Percentiles rank a stretch among this genome's conserved stretches.
Conservation (phyloP, 2,113 vertebrate genomes). For the Oriolus oriolus region DNA sequence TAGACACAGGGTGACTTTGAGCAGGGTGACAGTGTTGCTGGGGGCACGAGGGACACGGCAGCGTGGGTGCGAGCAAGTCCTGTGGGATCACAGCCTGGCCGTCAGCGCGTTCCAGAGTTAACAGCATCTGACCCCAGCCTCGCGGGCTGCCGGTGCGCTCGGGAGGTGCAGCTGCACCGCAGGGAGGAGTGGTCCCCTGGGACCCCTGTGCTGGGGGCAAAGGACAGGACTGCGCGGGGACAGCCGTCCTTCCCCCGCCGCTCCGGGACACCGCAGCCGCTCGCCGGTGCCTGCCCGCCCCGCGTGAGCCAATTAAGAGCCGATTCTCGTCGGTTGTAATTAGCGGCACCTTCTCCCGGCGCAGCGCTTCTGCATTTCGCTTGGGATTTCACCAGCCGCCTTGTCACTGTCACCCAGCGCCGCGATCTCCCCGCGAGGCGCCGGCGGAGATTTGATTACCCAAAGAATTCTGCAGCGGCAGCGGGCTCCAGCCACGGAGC, state of each 20-base stretch:
- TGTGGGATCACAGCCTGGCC: accelerated
- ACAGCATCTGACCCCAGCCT: accelerated
- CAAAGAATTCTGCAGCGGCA: not conserved
- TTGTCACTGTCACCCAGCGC: conserved; percentile 53
- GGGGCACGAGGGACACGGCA: not conserved
- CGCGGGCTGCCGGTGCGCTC: not conserved
- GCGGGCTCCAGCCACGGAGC: not conserved
- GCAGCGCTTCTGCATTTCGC: conserved; percentile 12
- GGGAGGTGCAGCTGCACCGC: accelerated
- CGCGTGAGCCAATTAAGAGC: not conserved
- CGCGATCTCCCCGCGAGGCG: not conserved
- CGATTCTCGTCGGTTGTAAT: not conserved
- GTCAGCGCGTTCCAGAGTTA: not conserved
- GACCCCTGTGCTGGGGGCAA: not conserved
- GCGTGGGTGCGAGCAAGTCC: not conserved
- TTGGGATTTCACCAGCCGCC: conserved; percentile 42
- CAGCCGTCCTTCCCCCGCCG: not conserved
- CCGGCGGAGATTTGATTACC: not conserved
- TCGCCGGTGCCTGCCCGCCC: not conserved
- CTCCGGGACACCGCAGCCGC: not conserved
- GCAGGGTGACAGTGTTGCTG: not conserved
- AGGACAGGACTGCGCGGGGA: not conserved
- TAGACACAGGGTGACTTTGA: not conserved
- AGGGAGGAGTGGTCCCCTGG: not conserved
- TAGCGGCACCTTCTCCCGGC: conserved; percentile 17